Percentiles rank a stretch among this genome's conserved stretches.
Conservation (phyloP, 2,888 invertebrate species). For the Hydraecia micacea region DNA sequence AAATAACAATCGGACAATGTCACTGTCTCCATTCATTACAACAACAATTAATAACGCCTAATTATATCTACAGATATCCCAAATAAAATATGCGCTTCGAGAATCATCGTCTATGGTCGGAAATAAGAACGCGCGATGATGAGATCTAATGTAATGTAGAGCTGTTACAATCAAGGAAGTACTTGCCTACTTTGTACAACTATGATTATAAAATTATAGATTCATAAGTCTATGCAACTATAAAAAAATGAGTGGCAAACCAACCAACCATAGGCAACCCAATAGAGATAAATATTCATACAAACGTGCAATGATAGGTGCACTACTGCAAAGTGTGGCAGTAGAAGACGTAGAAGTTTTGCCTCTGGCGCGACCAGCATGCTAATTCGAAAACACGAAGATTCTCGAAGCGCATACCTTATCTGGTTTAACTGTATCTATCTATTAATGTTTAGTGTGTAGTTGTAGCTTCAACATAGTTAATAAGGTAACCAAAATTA, state of each 20-base stretch:
- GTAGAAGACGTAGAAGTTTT: too few relatives aligned
- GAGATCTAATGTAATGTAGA: background rate
- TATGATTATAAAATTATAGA: too few relatives aligned
- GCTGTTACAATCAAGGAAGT: background rate
- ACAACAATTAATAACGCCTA: background rate
- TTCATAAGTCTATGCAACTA: too few relatives aligned
- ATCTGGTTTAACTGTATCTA: background rate
- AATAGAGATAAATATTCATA: too few relatives aligned
- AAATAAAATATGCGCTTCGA: too few relatives aligned
- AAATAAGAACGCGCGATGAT: background rate
- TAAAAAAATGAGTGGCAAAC: too few relatives aligned
- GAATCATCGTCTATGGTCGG: background rate
- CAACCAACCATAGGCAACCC: too few relatives aligned
- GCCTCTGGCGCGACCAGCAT: background rate
- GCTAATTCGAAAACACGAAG: background rate
- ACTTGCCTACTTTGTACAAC: background rate
- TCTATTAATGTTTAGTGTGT: background rate
- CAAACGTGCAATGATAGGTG: too few relatives aligned
- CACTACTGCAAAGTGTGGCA: too few relatives aligned
- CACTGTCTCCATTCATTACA: too few relatives aligned
- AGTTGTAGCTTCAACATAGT: too few relatives aligned
- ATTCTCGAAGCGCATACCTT: background rate
- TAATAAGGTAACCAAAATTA: too few relatives aligned
- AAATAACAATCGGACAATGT: background rate
- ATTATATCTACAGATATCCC: background rate